Percentiles rank a stretch among this genome's conserved stretches.
These are phyloP conservation scores for Nomada hirtipes DNA, from an alignment of 2,888 invertebrate genomes.

Conservation along the genomic window DNA sequence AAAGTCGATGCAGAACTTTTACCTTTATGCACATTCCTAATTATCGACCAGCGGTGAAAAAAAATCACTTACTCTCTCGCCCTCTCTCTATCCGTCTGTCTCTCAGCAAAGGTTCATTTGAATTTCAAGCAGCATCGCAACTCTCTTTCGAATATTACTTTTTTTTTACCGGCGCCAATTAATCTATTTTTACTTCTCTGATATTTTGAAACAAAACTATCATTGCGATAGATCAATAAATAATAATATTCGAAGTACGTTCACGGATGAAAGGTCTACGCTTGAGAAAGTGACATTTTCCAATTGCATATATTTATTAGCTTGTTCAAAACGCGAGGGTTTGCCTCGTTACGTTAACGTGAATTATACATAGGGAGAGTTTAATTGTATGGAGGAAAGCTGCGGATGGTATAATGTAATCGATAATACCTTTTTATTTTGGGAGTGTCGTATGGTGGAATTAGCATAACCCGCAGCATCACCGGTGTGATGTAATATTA, in stretches of 20 bases:
- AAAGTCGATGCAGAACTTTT: constrained; percentile 22
- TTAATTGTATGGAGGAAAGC: background rate
- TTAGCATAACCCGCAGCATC: background rate
- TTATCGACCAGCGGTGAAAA: constrained; percentile 14
- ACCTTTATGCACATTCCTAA: constrained; percentile 26
- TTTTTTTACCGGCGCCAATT: background rate
- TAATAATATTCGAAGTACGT: too few species aligned
- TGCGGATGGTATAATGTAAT: background rate
- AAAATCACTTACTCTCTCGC: background rate
- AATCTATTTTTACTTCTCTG: background rate
- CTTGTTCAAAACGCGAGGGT: background rate
- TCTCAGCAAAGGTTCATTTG: background rate
- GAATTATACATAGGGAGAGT: background rate
- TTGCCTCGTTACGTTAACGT: background rate
- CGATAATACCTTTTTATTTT: constrained; percentile 11
- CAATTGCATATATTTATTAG: background rate
- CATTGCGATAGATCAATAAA: too few species aligned
- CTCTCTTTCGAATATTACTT: constrained; percentile 3
- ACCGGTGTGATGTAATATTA: background rate
- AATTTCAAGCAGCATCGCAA: constrained; percentile 17
- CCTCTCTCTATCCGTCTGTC: background rate
- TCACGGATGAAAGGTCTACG: too few species aligned
- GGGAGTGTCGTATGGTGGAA: too few species aligned
- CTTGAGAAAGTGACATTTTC: background rate
- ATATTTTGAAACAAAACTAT: too few species aligned